Percentiles rank a stretch among this genome's conserved stretches.
Conservation (phyloP, 2,888 invertebrate genomes). For the Eristalis pertinax region DNA sequence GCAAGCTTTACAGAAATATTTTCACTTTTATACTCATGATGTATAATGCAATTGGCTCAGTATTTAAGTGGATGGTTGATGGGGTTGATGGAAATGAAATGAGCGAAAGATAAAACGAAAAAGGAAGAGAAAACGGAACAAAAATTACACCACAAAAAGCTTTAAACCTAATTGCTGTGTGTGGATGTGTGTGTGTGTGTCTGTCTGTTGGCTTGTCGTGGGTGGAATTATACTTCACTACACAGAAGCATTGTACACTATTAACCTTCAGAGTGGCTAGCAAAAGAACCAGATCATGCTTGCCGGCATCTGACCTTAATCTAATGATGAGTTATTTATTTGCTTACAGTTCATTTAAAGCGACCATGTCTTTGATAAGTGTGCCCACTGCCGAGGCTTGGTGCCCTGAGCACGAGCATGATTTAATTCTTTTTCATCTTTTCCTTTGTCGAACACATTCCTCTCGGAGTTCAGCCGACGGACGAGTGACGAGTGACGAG, state of each 20-base stretch:
- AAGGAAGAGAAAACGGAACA: slow-evolving; percentile 48
- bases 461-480: background rate
- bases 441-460: background rate
- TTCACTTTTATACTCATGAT: slow-evolving; percentile 54
- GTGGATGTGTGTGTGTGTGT: background rate
- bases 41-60: slow-evolving; percentile 61
- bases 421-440: background rate
- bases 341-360: background rate
- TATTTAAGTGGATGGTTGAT: slow-evolving; percentile 47
- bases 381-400: background rate
- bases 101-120: slow-evolving; percentile 7
- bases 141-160: slow-evolving; percentile 52
- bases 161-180: slow-evolving; percentile 16
- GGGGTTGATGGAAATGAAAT: slow-evolving; percentile 41
- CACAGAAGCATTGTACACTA: slow-evolving; percentile 47
- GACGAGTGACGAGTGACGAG: too few species aligned
- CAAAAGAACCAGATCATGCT: background rate
- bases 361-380: background rate
- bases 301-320: background rate
- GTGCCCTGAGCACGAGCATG: background rate
- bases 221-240: background rate
- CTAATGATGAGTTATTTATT: background rate
- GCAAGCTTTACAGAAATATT: slow-evolving; percentile 89
- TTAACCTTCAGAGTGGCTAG: slow-evolving; percentile 14
- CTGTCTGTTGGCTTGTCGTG: background rate